Percentiles rank a stretch among this genome's conserved stretches.
Conservation (phyloP, 2,888 invertebrate species). For the Tetramorium bicarinatum region DNA sequence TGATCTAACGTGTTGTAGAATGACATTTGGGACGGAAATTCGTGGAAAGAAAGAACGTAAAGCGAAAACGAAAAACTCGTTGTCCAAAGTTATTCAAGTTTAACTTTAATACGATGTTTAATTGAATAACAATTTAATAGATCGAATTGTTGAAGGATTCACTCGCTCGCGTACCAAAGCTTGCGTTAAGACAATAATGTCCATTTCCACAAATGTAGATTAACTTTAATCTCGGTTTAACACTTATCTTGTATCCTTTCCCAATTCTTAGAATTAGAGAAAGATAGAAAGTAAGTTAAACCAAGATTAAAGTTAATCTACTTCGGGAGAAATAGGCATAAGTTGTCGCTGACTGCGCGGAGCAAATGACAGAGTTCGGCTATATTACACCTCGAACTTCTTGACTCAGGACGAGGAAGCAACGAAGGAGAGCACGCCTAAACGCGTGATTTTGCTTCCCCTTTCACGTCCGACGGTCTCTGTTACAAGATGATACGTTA, state of each 20-base stretch:
- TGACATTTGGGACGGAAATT: neutral
- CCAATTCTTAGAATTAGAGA: too few relatives aligned
- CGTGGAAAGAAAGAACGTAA: neutral
- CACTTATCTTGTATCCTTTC: too few relatives aligned
- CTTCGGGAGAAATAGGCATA: too few relatives aligned
- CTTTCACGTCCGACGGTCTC: neutral
- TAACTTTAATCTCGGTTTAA: too few relatives aligned
- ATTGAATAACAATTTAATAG: neutral
- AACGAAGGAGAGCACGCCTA: neutral
- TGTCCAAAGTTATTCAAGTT: neutral
- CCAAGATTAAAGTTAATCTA: too few relatives aligned
- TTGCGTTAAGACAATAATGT: neutral
- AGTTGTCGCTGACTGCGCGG: neutral
- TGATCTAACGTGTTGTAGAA: neutral
- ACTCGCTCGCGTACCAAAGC: neutral
- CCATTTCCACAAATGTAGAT: too few relatives aligned
- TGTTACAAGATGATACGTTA: neutral
- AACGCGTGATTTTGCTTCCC: neutral
- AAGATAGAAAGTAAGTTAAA: too few relatives aligned
- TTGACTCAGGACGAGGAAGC: neutral
- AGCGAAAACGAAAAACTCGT: neutral
- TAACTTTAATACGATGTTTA: neutral
- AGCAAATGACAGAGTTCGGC: neutral
- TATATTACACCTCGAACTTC: neutral
- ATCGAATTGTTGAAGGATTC: neutral